These are phyloP conservation scores for Mimachlamys varia DNA, from an alignment of 2,888 invertebrate genomes.

Conservation along the genomic window DNA sequence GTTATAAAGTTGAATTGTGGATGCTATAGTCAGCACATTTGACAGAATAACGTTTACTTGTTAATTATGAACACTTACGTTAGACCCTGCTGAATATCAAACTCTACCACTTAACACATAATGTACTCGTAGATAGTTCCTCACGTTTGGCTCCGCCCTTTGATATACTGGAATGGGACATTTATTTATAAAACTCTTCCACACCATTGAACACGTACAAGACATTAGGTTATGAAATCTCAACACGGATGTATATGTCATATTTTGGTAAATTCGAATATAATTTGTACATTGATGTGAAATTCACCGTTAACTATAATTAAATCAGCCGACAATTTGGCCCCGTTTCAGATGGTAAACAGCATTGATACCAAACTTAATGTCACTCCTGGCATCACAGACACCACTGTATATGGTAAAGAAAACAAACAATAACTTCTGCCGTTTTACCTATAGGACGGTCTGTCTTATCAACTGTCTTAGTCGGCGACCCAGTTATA, in stretches of 20 bases:
- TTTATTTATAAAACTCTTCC: background rate
- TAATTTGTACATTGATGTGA: background rate
- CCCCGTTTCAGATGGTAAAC: background rate
- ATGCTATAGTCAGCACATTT: no score
- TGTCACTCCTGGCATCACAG: background rate
- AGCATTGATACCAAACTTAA: background rate
- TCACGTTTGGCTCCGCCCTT: no score
- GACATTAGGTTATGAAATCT: background rate
- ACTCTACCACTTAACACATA: no score
- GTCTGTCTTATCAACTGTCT: no score
- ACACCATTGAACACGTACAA: background rate
- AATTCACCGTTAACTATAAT: slow-evolving; percentile 5
- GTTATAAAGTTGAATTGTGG: no score
- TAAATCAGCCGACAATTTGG: background rate
- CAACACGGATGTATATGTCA: no score
- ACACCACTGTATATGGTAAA: background rate
- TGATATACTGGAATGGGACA: background rate
- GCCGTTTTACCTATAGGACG: background rate
- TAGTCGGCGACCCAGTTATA: no score
- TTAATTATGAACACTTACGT: no score
- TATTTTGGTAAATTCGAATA: no score
- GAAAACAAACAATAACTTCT: background rate
- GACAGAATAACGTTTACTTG: no score
- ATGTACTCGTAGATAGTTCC: no score
- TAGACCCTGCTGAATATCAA: no score